Base-by-base conservation (phyloP, 2,797 vertebrate species). In the Phyllotis vaccarum region DNA sequence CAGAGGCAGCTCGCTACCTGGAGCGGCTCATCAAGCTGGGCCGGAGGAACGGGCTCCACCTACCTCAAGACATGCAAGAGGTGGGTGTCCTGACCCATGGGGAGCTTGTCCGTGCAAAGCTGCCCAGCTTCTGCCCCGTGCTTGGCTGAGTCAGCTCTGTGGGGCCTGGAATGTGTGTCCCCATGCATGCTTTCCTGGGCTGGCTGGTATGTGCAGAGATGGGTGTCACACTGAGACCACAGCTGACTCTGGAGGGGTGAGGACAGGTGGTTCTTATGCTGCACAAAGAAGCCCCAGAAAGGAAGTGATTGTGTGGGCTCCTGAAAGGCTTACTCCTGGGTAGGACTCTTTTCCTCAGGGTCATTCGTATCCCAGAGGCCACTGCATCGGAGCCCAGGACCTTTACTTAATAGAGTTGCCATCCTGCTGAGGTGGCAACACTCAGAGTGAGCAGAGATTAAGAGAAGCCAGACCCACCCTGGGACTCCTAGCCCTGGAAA, bases 1-100 rank as follows among this genome's bases (percentile, higher is more conserved):
- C 98, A 0, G 99, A 99, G 97, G 99, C 99, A 0, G 98, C 94
- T 17, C 98, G 99, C 4, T 99, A 99, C 96, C 99, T 99, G 97
- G 99, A 99, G 95, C 99, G 99, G 76, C 98, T 99, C 86, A 98
- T 99, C 96, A 99, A 99, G 92, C 95, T 99, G 95, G 99, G 99
- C 0, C 98, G 98, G 9, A 99, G 99, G 95, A 99, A 99, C 0
- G 99, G 99, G 6, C 99, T 99, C 3, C 99, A 99, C 96, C 99
- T 99, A 92, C 98, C 99, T 0, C 98, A 98, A 96, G 99, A 99
- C 14, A 99, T 98, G 0, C 99, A 99, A 90, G 99, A 99, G 97
- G 99, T 99, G 97, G 98, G 98, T 17, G 3, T 11, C 24, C 52
- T 64, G 58, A 78, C 31, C 43, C 58, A 21, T 34, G 54, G 9